Conservation (phyloP, 2,888 invertebrate species). For the Theristus sp. region DNA sequence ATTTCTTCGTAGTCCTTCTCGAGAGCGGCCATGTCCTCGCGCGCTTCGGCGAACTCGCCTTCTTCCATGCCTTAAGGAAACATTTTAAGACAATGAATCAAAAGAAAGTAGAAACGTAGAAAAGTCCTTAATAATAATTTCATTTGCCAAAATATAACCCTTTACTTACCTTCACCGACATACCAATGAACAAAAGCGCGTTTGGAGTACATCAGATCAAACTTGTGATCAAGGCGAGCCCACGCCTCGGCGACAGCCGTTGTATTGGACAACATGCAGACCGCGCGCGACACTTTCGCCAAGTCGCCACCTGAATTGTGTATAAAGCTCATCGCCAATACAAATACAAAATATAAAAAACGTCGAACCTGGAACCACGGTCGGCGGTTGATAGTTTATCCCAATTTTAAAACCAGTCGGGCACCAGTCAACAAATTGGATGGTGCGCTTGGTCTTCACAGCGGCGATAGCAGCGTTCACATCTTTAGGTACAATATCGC, state of each 20-base stretch:
- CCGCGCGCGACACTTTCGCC: conserved; percentile 53
- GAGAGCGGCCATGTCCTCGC: conserved; percentile 34
- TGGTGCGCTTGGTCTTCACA: conserved; percentile 70
- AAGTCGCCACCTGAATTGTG: conserved; percentile 39
- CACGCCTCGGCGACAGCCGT: conserved; percentile 76
- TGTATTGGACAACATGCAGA: conserved; percentile 71
- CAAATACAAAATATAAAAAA: neutral
- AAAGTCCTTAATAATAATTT: too few species aligned
- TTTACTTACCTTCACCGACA: conserved; percentile 27
- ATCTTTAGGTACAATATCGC: conserved; percentile 79
- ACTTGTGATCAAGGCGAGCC: conserved; percentile 53
- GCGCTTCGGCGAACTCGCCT: conserved; percentile 34
- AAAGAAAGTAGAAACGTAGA: too few species aligned
- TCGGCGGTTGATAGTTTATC: conserved; percentile 39
- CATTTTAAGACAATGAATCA: too few species aligned
- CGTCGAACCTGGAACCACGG: conserved; percentile 18
- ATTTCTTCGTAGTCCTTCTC: conserved; percentile 35
- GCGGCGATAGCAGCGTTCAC: conserved; percentile 85
- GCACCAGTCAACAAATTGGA: conserved; percentile 56
- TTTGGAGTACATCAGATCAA: conserved; percentile 58
- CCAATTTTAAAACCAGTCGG: conserved; percentile 20
- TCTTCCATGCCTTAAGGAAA: conserved; percentile 33
- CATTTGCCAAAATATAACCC: too few species aligned
- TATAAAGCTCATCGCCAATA: neutral
- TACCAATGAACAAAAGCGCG: conserved; percentile 75